Conservation (phyloP, 1,140 invertebrate genomes). For the Drosophila baimaii region DNA sequence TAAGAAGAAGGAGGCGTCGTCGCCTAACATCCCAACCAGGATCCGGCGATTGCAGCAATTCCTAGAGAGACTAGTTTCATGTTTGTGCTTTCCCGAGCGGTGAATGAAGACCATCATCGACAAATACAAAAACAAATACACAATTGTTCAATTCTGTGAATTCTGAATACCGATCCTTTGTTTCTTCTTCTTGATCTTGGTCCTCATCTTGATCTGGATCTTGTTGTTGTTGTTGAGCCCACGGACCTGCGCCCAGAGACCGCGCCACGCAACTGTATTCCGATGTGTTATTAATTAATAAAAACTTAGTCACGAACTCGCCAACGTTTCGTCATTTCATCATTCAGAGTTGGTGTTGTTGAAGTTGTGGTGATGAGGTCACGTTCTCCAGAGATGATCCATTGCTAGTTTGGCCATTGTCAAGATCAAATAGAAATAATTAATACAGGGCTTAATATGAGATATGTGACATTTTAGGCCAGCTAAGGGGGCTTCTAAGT, state of each 20-base stretch:
- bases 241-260: conserved; percentile 15
- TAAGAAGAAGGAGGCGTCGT: conserved; percentile 1
- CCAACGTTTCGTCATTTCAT: conserved; percentile 6
- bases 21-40: conserved; percentile 6
- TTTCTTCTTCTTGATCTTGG: conserved; percentile 44
- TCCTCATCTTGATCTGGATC: neutral
- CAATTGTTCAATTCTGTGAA: conserved; percentile 61
- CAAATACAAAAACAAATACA: conserved; percentile 54
- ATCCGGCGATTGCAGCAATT: conserved; percentile 44
- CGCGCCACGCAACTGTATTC: conserved; percentile 36
- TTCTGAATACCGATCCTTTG: conserved; percentile 41
- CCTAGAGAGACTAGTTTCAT: conserved; percentile 17
- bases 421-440: too few relatives aligned
- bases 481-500: too few relatives aligned
- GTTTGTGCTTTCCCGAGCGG: conserved; percentile 38
- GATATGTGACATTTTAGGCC: too few relatives aligned
- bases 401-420: too few relatives aligned
- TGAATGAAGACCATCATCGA: conserved; percentile 40
- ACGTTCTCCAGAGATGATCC: too few relatives aligned
- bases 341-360: neutral
- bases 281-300: conserved; percentile 44
- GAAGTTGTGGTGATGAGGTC: too few relatives aligned
- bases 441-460: too few relatives aligned
- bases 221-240: neutral
- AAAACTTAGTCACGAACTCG: conserved; percentile 33